A percentile compares a stretch with the other conserved stretches of the same genome.
Conservation (phyloP, 2,797 vertebrate genomes). For the Hydrolagus colliei region DNA sequence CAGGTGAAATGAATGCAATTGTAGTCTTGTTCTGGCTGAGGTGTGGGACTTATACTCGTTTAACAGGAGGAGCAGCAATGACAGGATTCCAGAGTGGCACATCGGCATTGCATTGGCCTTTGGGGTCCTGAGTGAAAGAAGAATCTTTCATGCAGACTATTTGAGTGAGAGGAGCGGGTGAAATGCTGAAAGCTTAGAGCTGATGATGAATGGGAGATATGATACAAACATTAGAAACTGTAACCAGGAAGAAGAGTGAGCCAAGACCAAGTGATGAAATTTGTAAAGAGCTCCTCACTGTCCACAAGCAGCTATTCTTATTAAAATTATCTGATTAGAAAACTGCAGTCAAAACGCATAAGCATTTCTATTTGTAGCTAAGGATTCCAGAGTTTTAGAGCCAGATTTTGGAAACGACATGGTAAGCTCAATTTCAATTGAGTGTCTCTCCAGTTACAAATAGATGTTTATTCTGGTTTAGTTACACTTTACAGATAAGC, state of each 20-base stretch:
- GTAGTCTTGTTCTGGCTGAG: too few relatives aligned
- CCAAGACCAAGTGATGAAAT: background rate
- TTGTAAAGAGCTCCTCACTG: background rate
- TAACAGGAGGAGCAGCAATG: background rate
- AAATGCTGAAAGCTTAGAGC: background rate
- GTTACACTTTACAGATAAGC: background rate
- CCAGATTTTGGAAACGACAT: background rate
- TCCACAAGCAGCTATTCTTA: background rate
- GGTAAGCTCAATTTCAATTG: too few relatives aligned
- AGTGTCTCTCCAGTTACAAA: background rate
- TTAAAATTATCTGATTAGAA: background rate
- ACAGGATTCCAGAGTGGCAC: background rate
- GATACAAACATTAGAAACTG: background rate
- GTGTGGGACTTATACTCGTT: too few relatives aligned
- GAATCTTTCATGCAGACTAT: background rate
- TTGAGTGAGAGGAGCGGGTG: background rate
- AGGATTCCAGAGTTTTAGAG: background rate
- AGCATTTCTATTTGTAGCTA: background rate
- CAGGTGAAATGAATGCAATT: too few relatives aligned
- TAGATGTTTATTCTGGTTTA: background rate
- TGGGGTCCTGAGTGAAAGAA: background rate
- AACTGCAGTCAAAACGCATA: background rate
- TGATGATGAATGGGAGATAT: background rate
- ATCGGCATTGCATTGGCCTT: background rate
- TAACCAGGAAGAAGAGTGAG: background rate